Conservation (phyloP, 2,797 vertebrate genomes). For the Hyperoplus lanceolatus region DNA sequence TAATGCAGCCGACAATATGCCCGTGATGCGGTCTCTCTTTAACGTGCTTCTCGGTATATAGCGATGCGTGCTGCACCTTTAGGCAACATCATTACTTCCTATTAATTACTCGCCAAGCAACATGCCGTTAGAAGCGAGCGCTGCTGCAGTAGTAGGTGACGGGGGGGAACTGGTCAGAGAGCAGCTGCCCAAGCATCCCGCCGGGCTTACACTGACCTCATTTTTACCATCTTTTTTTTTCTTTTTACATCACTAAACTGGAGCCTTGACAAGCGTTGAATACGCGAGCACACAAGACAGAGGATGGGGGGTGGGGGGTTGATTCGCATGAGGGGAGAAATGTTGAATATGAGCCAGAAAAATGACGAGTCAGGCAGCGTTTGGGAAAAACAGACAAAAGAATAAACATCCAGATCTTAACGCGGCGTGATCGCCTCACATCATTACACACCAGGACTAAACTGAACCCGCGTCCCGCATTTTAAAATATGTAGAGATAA, state of each 20-base stretch:
- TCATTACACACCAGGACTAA: slow-evolving; percentile 56
- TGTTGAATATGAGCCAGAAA: slow-evolving; percentile 83
- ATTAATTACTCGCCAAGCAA: slow-evolving; percentile 80
- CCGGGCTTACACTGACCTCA: slow-evolving; percentile 82
- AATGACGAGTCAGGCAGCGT: slow-evolving; percentile 78
- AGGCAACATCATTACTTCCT: slow-evolving; percentile 81
- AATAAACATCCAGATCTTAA: slow-evolving; percentile 41
- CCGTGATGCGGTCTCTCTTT: slow-evolving; percentile 21
- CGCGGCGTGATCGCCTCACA: slow-evolving; percentile 40
- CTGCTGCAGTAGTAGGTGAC: slow-evolving; percentile 77
- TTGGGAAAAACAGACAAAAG: slow-evolving; percentile 33
- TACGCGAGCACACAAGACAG: slow-evolving; percentile 51
- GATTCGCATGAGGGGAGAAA: slow-evolving; percentile 82
- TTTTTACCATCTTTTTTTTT: slow-evolving; percentile 63
- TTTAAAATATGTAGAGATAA: background rate
- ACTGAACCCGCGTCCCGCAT: slow-evolving; percentile 21
- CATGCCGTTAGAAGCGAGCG: slow-evolving; percentile 69
- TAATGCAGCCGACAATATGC: slow-evolving; percentile 68
- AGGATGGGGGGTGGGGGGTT: slow-evolving; percentile 40
- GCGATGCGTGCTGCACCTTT: slow-evolving; percentile 67
- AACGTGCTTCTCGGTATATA: slow-evolving; percentile 56
- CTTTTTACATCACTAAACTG: slow-evolving; percentile 82
- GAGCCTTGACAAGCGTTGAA: slow-evolving; percentile 80
- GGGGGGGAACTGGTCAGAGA: slow-evolving; percentile 81
- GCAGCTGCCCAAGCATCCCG: slow-evolving; percentile 85